Evolutionary conservation across 2,888 invertebrate species (phyloP).

Genomic region (Agrochola circellaris): DNA sequence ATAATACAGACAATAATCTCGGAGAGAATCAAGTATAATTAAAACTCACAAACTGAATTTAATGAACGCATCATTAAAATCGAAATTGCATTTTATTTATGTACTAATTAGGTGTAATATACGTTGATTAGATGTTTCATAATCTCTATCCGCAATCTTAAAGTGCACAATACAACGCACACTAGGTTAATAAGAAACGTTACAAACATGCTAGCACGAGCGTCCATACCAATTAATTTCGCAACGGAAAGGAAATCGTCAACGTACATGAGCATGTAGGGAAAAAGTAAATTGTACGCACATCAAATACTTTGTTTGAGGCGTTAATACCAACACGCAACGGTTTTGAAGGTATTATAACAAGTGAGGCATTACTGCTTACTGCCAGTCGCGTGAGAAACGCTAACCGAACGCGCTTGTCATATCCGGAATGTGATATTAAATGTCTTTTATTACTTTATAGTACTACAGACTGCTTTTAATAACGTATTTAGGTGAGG

Average conservation of each 20-base stretch:
- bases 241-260: constrained; percentile 77
- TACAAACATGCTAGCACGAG: constrained; percentile 62
- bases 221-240: constrained; percentile 70
- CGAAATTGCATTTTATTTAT: constrained; percentile 25
- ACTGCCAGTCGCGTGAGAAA: constrained; percentile 73
- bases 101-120: constrained; percentile 31
- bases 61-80: constrained; percentile 35
- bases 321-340: constrained; percentile 73
- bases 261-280: constrained; percentile 70
- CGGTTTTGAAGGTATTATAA: constrained; percentile 60
- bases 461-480: constrained; percentile 43
- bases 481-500: constrained; percentile 46
- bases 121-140: constrained; percentile 44
- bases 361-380: constrained; percentile 70
- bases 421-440: constrained; percentile 68
- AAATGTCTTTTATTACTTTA: constrained; percentile 65
- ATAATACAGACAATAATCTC: background rate
- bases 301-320: constrained; percentile 69
- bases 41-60: background rate
- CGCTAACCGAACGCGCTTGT: constrained; percentile 67
- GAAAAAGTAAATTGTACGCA: constrained; percentile 73
- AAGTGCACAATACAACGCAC: constrained; percentile 50
- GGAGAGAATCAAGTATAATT: constrained; percentile 2
- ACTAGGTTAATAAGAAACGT: constrained; percentile 58
- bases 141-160: constrained; percentile 54